Conservation (phyloP, 2,113 vertebrate species). For the Dryoscopus gambensis region DNA sequence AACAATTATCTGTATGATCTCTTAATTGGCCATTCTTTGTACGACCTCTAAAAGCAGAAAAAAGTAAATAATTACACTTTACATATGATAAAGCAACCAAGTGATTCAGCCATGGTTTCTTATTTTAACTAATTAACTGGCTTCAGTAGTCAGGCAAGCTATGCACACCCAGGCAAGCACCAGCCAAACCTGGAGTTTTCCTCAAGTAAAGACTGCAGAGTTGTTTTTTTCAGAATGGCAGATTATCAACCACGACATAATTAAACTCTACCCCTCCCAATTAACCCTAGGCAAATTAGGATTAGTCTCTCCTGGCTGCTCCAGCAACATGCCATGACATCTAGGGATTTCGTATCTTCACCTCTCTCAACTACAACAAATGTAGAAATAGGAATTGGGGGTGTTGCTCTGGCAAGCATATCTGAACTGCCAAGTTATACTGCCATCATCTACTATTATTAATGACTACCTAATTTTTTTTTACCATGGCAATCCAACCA, state of each 20-base stretch:
- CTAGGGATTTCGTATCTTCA: slow-evolving; percentile 8
- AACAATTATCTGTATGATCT: not conserved
- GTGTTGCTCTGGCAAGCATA: not conserved
- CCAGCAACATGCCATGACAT: slow-evolving; percentile 13
- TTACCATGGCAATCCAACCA: not conserved
- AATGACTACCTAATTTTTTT: not conserved
- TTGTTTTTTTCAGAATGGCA: slow-evolving; percentile 5
- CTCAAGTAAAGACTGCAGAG: not conserved
- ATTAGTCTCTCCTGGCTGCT: slow-evolving; percentile 8
- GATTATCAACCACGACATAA: slow-evolving; percentile 27
- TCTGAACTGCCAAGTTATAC: not conserved
- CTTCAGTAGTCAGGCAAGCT: not conserved
- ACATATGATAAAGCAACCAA: not conserved
- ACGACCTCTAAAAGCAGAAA: not conserved
- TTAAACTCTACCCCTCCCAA: slow-evolving; percentile 40
- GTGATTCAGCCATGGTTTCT: not conserved
- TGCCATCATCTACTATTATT: not conserved
- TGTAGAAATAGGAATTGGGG: not conserved
- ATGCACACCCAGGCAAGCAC: not conserved
- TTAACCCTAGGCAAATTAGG: slow-evolving; percentile 32
- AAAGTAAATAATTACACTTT: not conserved
- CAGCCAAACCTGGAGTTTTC: not conserved
- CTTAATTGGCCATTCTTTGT: not conserved
- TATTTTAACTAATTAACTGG: not conserved
- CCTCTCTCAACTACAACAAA: slow-evolving; percentile 3